These are phyloP conservation scores for Seira ritae DNA, from an alignment of 2,888 invertebrate genomes.

Conservation along the genomic window DNA sequence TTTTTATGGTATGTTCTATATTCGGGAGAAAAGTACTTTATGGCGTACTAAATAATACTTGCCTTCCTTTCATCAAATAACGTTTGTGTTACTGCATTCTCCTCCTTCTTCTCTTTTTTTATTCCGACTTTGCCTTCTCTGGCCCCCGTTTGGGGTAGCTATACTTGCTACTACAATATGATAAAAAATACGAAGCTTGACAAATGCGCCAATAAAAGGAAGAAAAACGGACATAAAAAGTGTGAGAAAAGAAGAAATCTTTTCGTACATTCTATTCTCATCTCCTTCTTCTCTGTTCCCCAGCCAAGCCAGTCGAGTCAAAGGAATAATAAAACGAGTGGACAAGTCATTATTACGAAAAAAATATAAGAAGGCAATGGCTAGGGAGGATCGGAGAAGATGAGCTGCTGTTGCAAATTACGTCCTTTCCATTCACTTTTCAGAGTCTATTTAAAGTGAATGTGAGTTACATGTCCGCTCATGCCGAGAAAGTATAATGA, in stretches of 20 bases:
- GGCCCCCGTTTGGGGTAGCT: not conserved
- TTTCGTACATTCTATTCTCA: not conserved
- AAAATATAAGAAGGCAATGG: not conserved
- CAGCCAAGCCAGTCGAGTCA: not conserved
- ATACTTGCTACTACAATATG: too few species aligned
- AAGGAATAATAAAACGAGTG: not conserved
- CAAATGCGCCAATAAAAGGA: conserved; percentile 45
- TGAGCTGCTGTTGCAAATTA: conserved; percentile 11
- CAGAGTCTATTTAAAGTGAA: conserved; percentile 3
- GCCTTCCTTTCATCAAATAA: conserved; percentile 11
- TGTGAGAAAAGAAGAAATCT: conserved; percentile 17
- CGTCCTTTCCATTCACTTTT: not conserved
- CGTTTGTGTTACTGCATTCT: not conserved
- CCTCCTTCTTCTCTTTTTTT: not conserved
- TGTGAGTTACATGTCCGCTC: not conserved
- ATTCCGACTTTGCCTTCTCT: too few species aligned
- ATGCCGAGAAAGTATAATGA: not conserved
- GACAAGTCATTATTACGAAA: conserved; percentile 3
- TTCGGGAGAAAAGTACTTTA: not conserved
- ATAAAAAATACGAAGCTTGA: conserved; percentile 28
- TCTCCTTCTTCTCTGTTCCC: not conserved
- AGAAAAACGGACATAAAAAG: conserved; percentile 29
- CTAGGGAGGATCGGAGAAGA: not conserved
- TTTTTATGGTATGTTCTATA: conserved; percentile 9
- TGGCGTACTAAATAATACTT: not conserved